These are phyloP conservation scores for Mya arenaria DNA, from an alignment of 1,140 invertebrate genomes.

Conservation along the genomic window DNA sequence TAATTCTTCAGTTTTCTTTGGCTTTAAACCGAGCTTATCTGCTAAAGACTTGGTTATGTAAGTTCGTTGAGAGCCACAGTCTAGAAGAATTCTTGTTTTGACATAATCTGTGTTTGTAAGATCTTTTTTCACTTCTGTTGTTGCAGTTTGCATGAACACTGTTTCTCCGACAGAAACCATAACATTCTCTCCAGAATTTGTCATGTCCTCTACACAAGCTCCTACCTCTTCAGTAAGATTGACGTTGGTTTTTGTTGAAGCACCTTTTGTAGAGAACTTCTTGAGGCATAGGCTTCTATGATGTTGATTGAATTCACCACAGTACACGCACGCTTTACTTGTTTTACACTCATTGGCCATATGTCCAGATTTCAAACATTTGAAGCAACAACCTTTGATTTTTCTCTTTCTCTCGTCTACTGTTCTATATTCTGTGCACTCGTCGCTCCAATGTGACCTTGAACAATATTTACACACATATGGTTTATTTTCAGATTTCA, in stretches of 20 bases:
- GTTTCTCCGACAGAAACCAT: background rate
- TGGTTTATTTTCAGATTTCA: too few relatives aligned
- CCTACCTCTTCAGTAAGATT: background rate
- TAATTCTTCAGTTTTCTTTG: background rate
- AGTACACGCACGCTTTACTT: slow-evolving; percentile 19
- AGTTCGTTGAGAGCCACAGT: slow-evolving; percentile 1
- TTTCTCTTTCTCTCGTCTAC: background rate
- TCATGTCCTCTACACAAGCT: background rate
- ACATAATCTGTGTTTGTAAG: background rate
- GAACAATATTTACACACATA: slow-evolving; percentile 1
- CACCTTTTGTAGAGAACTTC: background rate
- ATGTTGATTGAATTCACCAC: slow-evolving; percentile 10
- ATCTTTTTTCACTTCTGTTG: slow-evolving; percentile 2
- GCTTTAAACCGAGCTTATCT: background rate
- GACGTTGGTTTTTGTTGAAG: background rate
- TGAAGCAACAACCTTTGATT: slow-evolving; percentile 7
- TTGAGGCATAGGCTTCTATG: slow-evolving; percentile 31
- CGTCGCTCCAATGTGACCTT: slow-evolving; percentile 26
- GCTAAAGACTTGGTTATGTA: slow-evolving; percentile 5
- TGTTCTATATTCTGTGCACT: slow-evolving; percentile 11
- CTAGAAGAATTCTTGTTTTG: background rate
- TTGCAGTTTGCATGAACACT: slow-evolving; percentile 16
- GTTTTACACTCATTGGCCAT: slow-evolving; percentile 2
- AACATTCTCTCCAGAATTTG: too few relatives aligned
- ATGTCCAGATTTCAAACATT: slow-evolving; percentile 4